A percentile compares a stretch with the other conserved stretches of the same genome.
phyloP scores from a whole-genome alignment of 2,113 vertebrate species.

The Edolisoma coerulescens region DNA sequence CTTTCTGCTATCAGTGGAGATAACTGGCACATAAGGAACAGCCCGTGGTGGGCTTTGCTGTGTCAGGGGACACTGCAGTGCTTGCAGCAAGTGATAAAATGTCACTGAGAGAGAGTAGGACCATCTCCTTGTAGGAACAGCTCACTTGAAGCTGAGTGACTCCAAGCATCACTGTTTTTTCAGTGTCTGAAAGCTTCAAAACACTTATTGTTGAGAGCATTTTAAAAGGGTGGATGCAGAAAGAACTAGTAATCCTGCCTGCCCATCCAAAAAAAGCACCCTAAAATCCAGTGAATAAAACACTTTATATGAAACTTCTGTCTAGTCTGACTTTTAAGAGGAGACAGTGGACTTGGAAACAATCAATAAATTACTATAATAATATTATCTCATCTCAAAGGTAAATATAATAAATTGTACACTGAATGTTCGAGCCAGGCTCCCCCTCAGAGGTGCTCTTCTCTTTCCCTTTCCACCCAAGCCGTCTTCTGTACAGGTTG shows the following conservation, averaged over 20 bases:
- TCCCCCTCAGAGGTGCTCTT: neutral
- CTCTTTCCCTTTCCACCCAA: neutral
- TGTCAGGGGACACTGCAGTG: neutral
- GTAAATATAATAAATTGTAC: neutral
- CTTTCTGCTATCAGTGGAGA: neutral
- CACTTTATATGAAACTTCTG: neutral
- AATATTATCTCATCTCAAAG: neutral
- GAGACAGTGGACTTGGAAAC: neutral
- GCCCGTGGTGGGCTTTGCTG: neutral
- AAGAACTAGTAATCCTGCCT: neutral
- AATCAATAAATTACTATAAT: neutral
- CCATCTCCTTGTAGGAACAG: fast-evolving
- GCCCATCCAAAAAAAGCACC: neutral
- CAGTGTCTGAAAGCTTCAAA: neutral
- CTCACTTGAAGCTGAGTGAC: neutral
- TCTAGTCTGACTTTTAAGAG: neutral
- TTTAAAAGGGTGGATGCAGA: neutral
- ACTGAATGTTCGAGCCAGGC: neutral
- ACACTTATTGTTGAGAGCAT: neutral
- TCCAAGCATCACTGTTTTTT: neutral
- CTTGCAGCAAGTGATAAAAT: neutral
- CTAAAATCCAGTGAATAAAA: neutral
- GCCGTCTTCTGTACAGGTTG: neutral
- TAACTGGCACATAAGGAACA: neutral
- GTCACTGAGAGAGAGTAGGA: neutral